Conservation (phyloP, 1,140 invertebrate genomes). For the Bombus cullumanus region DNA sequence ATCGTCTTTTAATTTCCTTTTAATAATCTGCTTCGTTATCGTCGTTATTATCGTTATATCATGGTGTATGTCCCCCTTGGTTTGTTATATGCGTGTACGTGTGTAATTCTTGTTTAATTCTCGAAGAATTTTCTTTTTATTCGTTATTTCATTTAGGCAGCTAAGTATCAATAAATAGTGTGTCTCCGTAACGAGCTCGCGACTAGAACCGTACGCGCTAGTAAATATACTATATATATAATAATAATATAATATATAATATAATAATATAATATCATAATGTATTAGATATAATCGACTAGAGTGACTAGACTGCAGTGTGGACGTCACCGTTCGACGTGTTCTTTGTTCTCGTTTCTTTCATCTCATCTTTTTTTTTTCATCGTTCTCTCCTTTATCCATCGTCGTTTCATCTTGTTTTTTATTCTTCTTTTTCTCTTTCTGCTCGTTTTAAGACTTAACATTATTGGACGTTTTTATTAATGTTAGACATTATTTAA, state of each 20-base stretch:
- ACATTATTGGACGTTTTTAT: constrained; percentile 83
- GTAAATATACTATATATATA: constrained; percentile 68
- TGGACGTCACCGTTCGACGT: constrained; percentile 79
- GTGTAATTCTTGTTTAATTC: constrained; percentile 18
- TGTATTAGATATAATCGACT: constrained; percentile 76
- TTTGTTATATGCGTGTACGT: not conserved
- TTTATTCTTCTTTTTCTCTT: constrained; percentile 20
- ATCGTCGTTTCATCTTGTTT: constrained; percentile 5
- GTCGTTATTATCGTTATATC: not conserved
- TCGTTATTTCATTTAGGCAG: constrained; percentile 61
- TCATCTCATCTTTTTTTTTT: too few relatives aligned
- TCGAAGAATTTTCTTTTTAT: constrained; percentile 13
- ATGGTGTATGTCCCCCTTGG: not conserved
- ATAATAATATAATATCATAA: constrained; percentile 70
- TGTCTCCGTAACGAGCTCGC: constrained; percentile 69
- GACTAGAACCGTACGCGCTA: constrained; percentile 71
- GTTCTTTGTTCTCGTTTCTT: constrained; percentile 49
- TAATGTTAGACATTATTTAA: constrained; percentile 78
- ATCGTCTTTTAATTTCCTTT: not conserved
- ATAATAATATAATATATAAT: constrained; percentile 66
- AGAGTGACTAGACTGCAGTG: constrained; percentile 81
- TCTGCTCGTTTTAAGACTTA: constrained; percentile 73
- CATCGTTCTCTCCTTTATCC: constrained; percentile 12
- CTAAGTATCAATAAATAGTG: constrained; percentile 69
- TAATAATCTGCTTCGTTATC: not conserved